Evolutionary conservation across 1,140 invertebrate genomes (phyloP).

Genomic region (Scylla paramamosain): DNA sequence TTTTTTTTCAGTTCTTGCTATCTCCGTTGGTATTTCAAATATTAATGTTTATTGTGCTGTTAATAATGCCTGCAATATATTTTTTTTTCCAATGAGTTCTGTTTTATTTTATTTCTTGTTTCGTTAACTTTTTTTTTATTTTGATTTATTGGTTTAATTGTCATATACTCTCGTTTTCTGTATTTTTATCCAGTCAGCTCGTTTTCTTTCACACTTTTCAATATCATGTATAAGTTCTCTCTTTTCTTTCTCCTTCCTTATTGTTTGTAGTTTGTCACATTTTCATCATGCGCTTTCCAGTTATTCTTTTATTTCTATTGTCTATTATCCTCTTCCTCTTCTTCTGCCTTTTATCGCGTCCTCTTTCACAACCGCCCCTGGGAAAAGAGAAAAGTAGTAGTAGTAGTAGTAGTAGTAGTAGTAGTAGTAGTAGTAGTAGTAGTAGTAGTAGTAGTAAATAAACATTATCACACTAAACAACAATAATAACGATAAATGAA

Average conservation of each 20-base stretch:
- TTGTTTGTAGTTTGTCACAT: not conserved
- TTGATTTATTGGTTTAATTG: too few relatives aligned
- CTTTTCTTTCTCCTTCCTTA: not conserved
- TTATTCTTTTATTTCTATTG: not conserved
- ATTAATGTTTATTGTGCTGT: too few relatives aligned
- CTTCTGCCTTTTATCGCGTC: not conserved
- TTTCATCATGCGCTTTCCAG: not conserved
- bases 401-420: not conserved
- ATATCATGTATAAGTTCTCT: not conserved
- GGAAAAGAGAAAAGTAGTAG: too few relatives aligned
- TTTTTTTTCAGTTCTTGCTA: too few relatives aligned
- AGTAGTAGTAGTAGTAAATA: not conserved
- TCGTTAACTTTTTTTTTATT: too few relatives aligned
- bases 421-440: not conserved
- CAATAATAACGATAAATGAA: not conserved
- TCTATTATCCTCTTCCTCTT: not conserved
- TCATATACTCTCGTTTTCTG: too few relatives aligned
- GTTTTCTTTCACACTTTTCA: not conserved
- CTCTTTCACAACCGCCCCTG: not conserved
- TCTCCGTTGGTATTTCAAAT: too few relatives aligned
- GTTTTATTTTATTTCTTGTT: too few relatives aligned
- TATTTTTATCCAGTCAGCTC: too few relatives aligned
- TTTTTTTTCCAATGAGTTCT: too few relatives aligned
- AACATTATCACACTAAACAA: not conserved
- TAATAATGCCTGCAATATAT: too few relatives aligned